Base-by-base conservation (phyloP, 2,113 vertebrate species). In the Archilochus colubris region DNA sequence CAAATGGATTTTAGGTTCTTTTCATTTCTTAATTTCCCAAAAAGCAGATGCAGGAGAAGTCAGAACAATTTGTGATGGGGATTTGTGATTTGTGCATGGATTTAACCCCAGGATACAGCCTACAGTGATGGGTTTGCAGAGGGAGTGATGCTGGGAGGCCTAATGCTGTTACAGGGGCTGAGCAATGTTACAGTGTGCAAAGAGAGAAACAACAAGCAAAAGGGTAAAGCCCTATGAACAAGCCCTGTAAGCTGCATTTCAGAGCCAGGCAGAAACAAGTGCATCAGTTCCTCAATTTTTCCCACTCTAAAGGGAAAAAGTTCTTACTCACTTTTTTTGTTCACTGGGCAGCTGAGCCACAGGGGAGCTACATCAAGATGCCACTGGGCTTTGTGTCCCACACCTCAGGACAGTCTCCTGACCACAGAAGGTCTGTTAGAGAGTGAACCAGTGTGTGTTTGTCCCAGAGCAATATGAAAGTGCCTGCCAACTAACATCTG, bases 371-470 rank as follows among this genome's bases (percentile, higher is more conserved):
- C 23, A 27, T 57, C 62, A 27, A n/a, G 14, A 38, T 55, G 62
- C 19, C 19, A 14, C 28, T 6, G 14, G 6, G 19, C 0, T 16
- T 40, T 6, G 30, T 40, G 2, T 4, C 50, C 67, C 20, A 6
- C 55, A 63, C 33, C 72, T 50, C 57, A 30, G 66, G 20, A 16
- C 2, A 1, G 17, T 8, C 31, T 30, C 57, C 89, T 53, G 44
- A 33, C 44, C 44, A 3, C 3, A 2, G 27, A 17, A 27, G 53
- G 31, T 38, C 77, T 70, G 18, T 14, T 27, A 28, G 46, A 55
- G 19, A 43, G 43, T 3, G 15, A 77, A 18, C 25, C 59, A 84
- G 36, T 48, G 43, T 31, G 6, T 0, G n/a, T 33, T 63, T 44
- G 44, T 8, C 57, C 68, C 76, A 63, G 2, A 43, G 79, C 25